phyloP scores from a whole-genome alignment of 2,888 invertebrate genomes.

The Elgonia sp. region DNA sequence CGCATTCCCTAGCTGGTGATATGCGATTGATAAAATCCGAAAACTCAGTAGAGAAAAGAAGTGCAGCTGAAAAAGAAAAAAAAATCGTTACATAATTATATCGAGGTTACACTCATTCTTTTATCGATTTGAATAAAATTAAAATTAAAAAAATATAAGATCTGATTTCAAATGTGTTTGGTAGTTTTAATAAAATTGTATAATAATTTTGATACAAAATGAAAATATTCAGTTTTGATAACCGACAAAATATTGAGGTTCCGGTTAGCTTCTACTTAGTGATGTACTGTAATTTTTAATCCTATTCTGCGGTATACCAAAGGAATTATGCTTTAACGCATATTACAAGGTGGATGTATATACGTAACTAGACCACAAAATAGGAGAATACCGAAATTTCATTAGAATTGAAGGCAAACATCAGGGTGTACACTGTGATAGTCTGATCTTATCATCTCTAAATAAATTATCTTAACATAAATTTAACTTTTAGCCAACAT shows the following conservation, averaged over 20 bases:
- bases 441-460: slow-evolving; percentile 41
- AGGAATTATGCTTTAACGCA: slow-evolving; percentile 72
- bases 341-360: slow-evolving; percentile 69
- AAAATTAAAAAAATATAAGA: too few species aligned
- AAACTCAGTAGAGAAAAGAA: slow-evolving; percentile 74
- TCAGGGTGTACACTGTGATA: slow-evolving; percentile 35
- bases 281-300: slow-evolving; percentile 65
- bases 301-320: slow-evolving; percentile 60
- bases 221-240: slow-evolving; percentile 19
- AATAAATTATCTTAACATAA: slow-evolving; percentile 36
- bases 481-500: slow-evolving; percentile 14
- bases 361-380: slow-evolving; percentile 69
- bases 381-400: slow-evolving; percentile 71
- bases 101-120: background rate
- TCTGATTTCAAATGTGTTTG: too few species aligned
- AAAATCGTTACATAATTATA: background rate
- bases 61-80: background rate
- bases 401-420: slow-evolving; percentile 72
- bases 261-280: slow-evolving; percentile 39
- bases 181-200: background rate
- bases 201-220: background rate
- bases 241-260: slow-evolving; percentile 36
- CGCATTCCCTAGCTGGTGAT: slow-evolving; percentile 72
- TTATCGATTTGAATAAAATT: background rate
- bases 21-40: slow-evolving; percentile 81